Evolutionary conservation across 2,113 vertebrate species (phyloP).

Genomic region (Parus major): DNA sequence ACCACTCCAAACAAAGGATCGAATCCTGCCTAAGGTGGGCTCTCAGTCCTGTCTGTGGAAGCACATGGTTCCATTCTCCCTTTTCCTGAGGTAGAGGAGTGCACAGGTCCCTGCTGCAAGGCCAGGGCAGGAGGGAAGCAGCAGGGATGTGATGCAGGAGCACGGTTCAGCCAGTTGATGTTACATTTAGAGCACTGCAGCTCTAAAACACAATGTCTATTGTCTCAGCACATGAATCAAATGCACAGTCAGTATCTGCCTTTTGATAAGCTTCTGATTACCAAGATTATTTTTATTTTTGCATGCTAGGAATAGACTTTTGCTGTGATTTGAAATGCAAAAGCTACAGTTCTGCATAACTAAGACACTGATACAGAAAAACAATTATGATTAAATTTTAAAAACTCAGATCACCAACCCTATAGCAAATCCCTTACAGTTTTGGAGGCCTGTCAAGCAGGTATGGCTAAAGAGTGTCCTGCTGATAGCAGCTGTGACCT

Average conservation of each 20-base stretch:
- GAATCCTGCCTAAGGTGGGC: rapidly evolving
- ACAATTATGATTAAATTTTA: not conserved
- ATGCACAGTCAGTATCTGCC: not conserved
- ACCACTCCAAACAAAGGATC: not conserved
- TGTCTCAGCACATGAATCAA: not conserved
- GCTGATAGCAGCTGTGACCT: not conserved
- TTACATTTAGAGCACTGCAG: not conserved
- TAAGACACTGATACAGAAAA: not conserved
- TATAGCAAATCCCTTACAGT: not conserved
- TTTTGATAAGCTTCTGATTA: not conserved
- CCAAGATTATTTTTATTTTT: not conserved
- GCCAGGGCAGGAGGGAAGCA: not conserved
- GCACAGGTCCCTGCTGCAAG: not conserved
- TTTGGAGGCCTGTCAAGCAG: not conserved
- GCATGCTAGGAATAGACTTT: not conserved
- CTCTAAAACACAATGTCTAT: not conserved
- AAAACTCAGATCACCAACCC: not conserved
- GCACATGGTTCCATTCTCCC: not conserved
- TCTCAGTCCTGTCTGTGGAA: not conserved
- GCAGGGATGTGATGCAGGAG: not conserved
- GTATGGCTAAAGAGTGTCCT: not conserved
- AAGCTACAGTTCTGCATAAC: not conserved
- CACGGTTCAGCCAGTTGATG: not conserved
- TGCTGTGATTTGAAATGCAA: not conserved
- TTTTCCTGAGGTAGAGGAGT: not conserved